Conservation (phyloP, 2,113 vertebrate genomes). For the Austrofundulus limnaeus region DNA sequence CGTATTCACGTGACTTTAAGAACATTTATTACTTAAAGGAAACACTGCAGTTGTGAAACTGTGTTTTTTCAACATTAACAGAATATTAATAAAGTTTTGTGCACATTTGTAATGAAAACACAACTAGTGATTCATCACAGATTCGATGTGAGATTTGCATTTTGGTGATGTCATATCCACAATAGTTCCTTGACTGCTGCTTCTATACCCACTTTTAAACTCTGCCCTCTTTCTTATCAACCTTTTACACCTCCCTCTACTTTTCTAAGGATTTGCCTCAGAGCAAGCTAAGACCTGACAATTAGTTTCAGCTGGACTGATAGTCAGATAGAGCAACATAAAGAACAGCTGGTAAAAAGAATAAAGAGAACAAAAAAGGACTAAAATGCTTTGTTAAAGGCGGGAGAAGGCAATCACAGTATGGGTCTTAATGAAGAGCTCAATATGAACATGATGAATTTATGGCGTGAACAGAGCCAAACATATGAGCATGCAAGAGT, state of each 20-base stretch:
- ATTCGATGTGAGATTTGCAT: slow-evolving; percentile 1
- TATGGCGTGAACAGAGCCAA: slow-evolving; percentile 1
- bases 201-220: not conserved
- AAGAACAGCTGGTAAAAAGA: not conserved
- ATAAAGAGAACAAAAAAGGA: not conserved
- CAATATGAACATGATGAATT: slow-evolving; percentile 11
- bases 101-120: too few species aligned
- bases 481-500: slow-evolving; percentile 29
- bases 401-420: not conserved
- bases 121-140: too few species aligned
- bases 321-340: slow-evolving; percentile 8
- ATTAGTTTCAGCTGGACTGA: slow-evolving; percentile 45
- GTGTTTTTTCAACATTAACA: too few species aligned
- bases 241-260: slow-evolving; percentile 14
- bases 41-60: too few species aligned
- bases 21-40: too few species aligned
- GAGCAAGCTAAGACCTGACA: slow-evolving; percentile 44
- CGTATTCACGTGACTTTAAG: too few species aligned
- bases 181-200: not conserved
- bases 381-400: not conserved
- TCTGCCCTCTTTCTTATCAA: not conserved
- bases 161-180: not conserved
- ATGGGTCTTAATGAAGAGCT: slow-evolving; percentile 30
- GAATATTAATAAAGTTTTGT: not conserved
- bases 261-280: slow-evolving; percentile 12